Evolutionary conservation across 2,113 vertebrate species (phyloP).

Genomic region (Antigone vipio): DNA sequence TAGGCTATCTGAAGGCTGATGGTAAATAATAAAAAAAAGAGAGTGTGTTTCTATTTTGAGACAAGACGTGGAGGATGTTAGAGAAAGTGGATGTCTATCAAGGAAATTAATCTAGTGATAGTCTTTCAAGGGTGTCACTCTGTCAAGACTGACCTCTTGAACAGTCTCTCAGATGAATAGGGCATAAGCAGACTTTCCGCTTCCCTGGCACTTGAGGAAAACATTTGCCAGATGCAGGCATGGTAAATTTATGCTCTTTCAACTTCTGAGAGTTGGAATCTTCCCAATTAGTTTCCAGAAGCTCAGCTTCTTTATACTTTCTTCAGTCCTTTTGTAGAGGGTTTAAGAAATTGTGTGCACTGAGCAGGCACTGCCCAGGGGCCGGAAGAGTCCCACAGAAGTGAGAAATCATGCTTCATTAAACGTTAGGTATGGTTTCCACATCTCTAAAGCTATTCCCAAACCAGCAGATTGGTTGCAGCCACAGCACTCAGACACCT

Average conservation of each 20-base stretch:
- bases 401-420: neutral
- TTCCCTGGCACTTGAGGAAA: constrained; percentile 43
- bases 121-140: neutral
- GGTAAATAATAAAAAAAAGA: neutral
- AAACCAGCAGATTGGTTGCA: neutral
- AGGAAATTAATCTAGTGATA: neutral
- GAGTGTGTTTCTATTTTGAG: constrained; percentile 2
- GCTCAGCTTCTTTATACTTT: neutral
- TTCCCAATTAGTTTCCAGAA: constrained; percentile 35
- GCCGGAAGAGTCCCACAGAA: neutral
- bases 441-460: neutral
- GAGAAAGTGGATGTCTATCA: neutral
- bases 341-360: neutral
- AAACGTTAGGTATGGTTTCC: neutral
- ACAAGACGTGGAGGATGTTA: neutral
- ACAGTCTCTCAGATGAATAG: constrained; percentile 5
- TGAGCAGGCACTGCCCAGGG: neutral
- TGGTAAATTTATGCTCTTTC: constrained; percentile 20
- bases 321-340: neutral
- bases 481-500: neutral
- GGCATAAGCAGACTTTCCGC: constrained; percentile 3
- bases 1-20: neutral
- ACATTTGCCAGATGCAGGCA: constrained; percentile 21
- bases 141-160: constrained; percentile 37
- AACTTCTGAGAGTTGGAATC: constrained; percentile 2